Conservation (phyloP, 2,113 vertebrate species). For the Talpa occidentalis region DNA sequence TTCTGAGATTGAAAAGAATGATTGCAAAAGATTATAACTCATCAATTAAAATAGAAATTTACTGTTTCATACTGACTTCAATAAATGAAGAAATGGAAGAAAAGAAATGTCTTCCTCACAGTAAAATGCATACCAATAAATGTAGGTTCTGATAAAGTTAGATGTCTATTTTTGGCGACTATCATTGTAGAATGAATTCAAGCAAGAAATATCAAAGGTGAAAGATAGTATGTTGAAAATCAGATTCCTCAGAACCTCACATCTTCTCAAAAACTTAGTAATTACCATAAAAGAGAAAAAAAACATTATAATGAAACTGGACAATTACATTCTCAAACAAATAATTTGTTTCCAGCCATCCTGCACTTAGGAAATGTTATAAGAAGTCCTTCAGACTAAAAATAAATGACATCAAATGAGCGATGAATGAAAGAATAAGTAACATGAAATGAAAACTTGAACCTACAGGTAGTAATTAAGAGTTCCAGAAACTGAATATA, state of each 20-base stretch:
- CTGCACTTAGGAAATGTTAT: neutral
- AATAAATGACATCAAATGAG: constrained; percentile 20
- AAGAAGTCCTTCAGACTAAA: constrained; percentile 38
- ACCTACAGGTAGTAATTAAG: neutral
- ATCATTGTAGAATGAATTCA: neutral
- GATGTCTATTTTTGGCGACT: neutral
- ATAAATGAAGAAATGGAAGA: too few relatives aligned
- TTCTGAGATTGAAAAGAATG: too few relatives aligned
- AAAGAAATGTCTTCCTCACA: too few relatives aligned
- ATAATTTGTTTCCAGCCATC: neutral
- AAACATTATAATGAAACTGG: neutral
- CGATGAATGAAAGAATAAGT: constrained; percentile 24
- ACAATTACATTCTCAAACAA: neutral
- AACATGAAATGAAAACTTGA: neutral
- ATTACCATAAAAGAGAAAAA: neutral
- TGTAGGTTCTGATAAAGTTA: neutral
- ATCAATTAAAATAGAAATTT: too few relatives aligned
- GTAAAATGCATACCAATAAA: too few relatives aligned
- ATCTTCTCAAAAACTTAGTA: neutral
- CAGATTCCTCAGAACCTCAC: neutral
- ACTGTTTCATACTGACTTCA: too few relatives aligned
- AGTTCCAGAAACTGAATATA: constrained; percentile 10
- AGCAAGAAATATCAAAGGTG: neutral
- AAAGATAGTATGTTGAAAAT: neutral
- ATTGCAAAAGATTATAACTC: too few relatives aligned